Percentiles rank a stretch among this genome's conserved stretches.
Conservation (phyloP, 92 coral and sea anemone genomes). For the Metridium senile region DNA sequence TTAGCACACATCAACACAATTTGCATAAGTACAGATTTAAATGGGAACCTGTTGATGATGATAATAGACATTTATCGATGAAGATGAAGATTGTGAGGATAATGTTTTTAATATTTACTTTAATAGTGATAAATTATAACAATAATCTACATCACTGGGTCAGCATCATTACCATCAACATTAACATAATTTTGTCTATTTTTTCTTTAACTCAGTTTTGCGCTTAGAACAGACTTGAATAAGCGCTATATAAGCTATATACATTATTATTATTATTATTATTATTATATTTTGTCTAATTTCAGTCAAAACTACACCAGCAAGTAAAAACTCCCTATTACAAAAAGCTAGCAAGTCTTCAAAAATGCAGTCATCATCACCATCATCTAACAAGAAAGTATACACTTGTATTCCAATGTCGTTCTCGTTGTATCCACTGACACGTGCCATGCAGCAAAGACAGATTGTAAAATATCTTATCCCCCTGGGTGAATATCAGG, state of each 20-base stretch:
- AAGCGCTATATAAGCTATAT: too few relatives aligned
- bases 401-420: conserved; percentile 70
- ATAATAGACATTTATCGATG: not conserved
- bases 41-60: not conserved
- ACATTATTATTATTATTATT: too few relatives aligned
- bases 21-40: too few relatives aligned
- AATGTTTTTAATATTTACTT: not conserved
- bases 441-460: conserved; percentile 88
- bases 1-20: too few relatives aligned
- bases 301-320: conserved; percentile 31
- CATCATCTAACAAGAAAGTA: conserved; percentile 32
- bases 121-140: not conserved
- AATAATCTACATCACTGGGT: too few relatives aligned
- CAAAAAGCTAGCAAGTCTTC: conserved; percentile 30
- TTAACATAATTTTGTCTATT: too few relatives aligned
- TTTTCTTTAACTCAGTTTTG: too few relatives aligned
- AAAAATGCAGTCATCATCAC: not conserved
- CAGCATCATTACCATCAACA: too few relatives aligned
- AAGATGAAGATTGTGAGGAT: not conserved
- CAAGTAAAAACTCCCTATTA: conserved; percentile 16
- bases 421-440: conserved; percentile 67
- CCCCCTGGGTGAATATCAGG: conserved; percentile 97
- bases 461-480: conserved; percentile 83
- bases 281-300: not conserved
- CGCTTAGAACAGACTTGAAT: too few relatives aligned